These are phyloP conservation scores for Pogonomyrmex barbatus DNA, from an alignment of 1,140 invertebrate species.

Conservation along the genomic window DNA sequence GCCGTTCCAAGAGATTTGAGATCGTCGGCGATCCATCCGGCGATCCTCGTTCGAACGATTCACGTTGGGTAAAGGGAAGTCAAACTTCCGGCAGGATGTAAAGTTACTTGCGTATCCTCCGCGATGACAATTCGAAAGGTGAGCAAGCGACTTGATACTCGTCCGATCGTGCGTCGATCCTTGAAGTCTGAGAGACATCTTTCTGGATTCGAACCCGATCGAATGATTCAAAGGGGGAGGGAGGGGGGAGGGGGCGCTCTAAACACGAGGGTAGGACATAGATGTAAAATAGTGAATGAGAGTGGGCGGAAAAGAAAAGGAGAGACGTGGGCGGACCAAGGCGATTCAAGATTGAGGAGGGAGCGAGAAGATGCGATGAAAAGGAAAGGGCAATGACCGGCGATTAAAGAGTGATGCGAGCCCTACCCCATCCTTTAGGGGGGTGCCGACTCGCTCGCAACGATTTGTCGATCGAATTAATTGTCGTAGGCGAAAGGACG, in stretches of 20 bases:
- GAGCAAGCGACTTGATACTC: not conserved
- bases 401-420: conserved; percentile 54
- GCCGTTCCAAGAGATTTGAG: not conserved
- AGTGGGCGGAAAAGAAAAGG: not conserved
- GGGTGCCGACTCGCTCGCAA: not conserved
- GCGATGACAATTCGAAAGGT: conserved; percentile 25
- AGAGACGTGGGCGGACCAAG: not conserved
- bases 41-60: conserved; percentile 16
- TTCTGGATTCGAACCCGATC: conserved; percentile 10
- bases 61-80: not conserved
- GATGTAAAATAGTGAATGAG: conserved; percentile 13
- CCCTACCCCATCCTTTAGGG: conserved; percentile 36
- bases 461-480: conserved; percentile 30
- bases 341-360: not conserved
- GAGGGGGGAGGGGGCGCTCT: not conserved
- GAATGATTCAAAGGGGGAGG: not conserved
- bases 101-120: conserved; percentile 6
- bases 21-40: not conserved
- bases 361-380: conserved; percentile 15
- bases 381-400: not conserved
- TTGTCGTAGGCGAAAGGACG: not conserved
- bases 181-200: conserved; percentile 14
- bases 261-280: not conserved
- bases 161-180: not conserved
- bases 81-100: not conserved